A percentile compares a stretch with the other conserved stretches of the same genome.
Conservation (phyloP, 2,797 vertebrate genomes). For the Lepidocolaptes lacrymiger region DNA sequence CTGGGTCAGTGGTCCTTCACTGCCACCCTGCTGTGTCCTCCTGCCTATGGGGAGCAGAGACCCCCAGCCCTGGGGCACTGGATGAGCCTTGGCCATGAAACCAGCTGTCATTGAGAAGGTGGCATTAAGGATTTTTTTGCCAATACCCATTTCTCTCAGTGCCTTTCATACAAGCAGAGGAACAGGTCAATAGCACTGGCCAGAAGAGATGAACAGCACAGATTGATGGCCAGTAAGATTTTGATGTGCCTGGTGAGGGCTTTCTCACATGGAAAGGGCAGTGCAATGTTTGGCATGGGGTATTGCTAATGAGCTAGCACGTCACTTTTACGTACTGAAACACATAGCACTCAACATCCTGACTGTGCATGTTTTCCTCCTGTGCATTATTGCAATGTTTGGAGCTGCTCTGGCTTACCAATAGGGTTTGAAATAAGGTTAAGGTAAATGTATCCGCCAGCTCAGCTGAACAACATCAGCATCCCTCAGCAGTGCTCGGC, state of each 20-base stretch:
- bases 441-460: neutral
- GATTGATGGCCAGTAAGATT: neutral
- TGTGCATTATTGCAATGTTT: neutral
- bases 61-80: neutral
- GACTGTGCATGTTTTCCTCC: neutral
- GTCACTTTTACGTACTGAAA: neutral
- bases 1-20: neutral
- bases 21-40: neutral
- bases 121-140: fast-evolving
- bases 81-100: neutral
- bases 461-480: neutral
- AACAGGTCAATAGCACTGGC: neutral
- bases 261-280: neutral
- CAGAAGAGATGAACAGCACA: neutral
- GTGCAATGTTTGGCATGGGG: neutral
- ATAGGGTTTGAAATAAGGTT: neutral
- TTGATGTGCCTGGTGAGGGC: neutral
- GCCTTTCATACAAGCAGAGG: neutral
- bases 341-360: too few relatives aligned
- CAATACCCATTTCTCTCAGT: neutral
- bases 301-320: neutral
- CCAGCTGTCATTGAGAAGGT: neutral
- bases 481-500: neutral
- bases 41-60: neutral
- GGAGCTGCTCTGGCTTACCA: neutral